phyloP scores from a whole-genome alignment of 1,140 invertebrate species.

The Chironomus striatipennis region DNA sequence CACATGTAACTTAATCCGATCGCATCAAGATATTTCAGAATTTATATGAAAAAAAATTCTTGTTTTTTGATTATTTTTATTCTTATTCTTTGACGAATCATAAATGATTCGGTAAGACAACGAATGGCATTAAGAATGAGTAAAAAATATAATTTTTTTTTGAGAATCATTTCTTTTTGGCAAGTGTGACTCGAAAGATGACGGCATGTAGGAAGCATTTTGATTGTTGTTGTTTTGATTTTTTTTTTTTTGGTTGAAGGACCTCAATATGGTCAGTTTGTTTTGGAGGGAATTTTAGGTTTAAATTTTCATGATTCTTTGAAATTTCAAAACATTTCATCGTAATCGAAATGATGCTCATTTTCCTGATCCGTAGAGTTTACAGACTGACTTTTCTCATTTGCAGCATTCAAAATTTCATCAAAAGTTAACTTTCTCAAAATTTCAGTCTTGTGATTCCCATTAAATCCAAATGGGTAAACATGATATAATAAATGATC shows the following conservation, averaged over 20 bases:
- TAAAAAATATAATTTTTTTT: no score
- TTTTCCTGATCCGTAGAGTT: no score
- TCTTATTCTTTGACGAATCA: background rate
- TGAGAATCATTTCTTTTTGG: background rate
- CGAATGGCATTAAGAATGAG: no score
- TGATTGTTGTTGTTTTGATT: background rate
- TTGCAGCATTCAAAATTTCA: no score
- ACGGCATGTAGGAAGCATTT: conserved; percentile 12
- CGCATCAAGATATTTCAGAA: conserved; percentile 5
- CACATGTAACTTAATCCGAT: conserved; percentile 12
- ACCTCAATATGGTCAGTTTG: background rate
- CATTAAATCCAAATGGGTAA: no score
- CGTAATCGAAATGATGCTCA: no score
- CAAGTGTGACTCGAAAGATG: conserved; percentile 2
- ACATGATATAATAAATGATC: no score
- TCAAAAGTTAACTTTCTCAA: no score
- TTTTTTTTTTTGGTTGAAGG: background rate
- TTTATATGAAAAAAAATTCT: no score
- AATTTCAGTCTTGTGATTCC: no score
- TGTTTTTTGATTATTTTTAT: background rate
- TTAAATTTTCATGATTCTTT: background rate
- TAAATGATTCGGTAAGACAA: background rate
- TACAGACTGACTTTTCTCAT: no score
- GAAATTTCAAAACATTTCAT: no score
- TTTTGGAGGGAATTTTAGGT: background rate